Conservation (phyloP, 2,113 vertebrate genomes). For the Pardalotus punctatus region DNA sequence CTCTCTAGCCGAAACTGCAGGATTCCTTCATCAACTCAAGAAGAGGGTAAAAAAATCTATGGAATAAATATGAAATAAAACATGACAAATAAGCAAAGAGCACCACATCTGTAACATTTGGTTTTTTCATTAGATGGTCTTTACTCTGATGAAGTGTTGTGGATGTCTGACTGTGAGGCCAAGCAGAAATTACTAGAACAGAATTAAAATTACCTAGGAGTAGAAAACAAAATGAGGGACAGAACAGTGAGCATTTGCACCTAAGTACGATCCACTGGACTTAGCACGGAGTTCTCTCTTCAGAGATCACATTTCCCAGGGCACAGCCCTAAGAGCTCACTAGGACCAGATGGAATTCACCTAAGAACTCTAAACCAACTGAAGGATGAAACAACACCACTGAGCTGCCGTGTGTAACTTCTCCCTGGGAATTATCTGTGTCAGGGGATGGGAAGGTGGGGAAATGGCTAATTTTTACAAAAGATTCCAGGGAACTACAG, state of each 20-base stretch:
- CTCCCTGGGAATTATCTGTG: not conserved
- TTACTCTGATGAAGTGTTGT: not conserved
- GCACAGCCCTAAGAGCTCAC: not conserved
- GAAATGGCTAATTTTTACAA: not conserved
- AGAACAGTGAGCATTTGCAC: not conserved
- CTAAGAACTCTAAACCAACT: not conserved
- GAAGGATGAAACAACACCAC: not conserved
- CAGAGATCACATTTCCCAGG: not conserved
- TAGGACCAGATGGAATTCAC: not conserved
- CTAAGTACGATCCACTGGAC: not conserved
- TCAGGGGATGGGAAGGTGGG: not conserved
- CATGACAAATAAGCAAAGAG: not conserved
- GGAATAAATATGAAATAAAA: not conserved
- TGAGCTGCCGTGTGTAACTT: accelerated
- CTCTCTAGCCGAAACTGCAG: not conserved
- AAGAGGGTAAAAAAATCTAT: not conserved
- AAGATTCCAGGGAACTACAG: not conserved
- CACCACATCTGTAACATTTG: not conserved
- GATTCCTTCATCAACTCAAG: not conserved
- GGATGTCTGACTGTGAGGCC: not conserved
- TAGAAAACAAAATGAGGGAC: not conserved
- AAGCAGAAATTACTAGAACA: not conserved
- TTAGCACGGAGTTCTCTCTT: not conserved
- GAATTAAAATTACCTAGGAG: not conserved
- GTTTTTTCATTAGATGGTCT: not conserved